These are phyloP conservation scores for Macrotus californicus DNA, from an alignment of 2,113 vertebrate genomes.

Conservation along the genomic window DNA sequence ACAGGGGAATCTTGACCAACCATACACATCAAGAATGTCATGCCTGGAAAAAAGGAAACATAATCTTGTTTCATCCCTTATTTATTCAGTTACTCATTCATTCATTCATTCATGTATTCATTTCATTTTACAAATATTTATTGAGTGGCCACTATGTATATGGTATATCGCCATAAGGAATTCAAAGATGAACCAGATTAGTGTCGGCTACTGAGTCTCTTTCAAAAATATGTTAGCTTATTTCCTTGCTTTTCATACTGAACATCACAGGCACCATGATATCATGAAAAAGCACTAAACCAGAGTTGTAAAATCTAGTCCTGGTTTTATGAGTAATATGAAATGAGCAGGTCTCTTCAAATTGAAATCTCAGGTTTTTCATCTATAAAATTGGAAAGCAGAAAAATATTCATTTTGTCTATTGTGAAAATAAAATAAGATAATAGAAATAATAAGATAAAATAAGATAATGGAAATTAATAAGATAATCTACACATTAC, in stretches of 20 bases:
- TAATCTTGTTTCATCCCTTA: neutral
- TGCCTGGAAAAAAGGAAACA: neutral
- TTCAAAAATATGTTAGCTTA: neutral
- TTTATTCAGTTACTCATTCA: conserved; percentile 6
- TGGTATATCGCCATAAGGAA: neutral
- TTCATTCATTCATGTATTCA: neutral
- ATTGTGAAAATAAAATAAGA: conserved; percentile 20
- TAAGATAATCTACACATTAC: neutral
- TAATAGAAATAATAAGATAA: conserved; percentile 17
- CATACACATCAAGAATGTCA: neutral
- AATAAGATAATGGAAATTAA: neutral
- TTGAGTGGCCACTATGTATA: neutral
- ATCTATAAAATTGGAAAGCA: conserved; percentile 1
- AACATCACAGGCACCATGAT: neutral
- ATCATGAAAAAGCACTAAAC: neutral
- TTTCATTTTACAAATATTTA: conserved; percentile 15
- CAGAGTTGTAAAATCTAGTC: neutral
- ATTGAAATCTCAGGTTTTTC: neutral
- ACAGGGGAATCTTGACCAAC: neutral
- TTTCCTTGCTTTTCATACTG: neutral
- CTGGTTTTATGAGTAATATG: neutral
- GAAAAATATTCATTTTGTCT: neutral
- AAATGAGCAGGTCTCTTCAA: neutral
- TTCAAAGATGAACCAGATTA: conserved; percentile 26
- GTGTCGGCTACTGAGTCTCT: neutral